Conservation (phyloP, 2,113 vertebrate species). For the Formicarius rufipectus region DNA sequence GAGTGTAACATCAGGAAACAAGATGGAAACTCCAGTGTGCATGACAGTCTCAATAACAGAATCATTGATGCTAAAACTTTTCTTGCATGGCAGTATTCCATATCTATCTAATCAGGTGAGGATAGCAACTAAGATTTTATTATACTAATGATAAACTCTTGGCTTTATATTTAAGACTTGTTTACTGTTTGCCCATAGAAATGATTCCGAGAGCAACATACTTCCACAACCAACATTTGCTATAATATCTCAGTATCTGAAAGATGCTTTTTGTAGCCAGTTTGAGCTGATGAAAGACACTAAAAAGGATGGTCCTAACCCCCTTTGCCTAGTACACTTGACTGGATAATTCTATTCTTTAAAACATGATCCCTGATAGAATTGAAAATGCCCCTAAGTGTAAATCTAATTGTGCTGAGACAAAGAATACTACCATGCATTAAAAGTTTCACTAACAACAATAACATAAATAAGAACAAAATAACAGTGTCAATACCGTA, state of each 20-base stretch:
- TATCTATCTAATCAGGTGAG: neutral
- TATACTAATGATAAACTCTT: neutral
- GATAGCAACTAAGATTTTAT: neutral
- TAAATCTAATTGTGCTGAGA: neutral
- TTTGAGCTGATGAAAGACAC: neutral
- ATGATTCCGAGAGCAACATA: neutral
- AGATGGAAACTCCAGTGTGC: neutral
- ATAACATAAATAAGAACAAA: neutral
- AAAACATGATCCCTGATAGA: neutral
- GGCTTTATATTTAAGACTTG: neutral
- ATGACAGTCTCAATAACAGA: neutral
- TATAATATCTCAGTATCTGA: neutral
- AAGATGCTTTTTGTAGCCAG: neutral
- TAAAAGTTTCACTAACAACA: neutral
- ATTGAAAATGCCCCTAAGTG: neutral
- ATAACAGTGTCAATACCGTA: accelerated
- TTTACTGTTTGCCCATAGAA: neutral
- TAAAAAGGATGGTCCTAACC: neutral
- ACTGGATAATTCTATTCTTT: neutral
- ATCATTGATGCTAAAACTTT: neutral
- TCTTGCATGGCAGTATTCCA: neutral
- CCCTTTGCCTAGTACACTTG: accelerated
- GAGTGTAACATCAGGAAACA: neutral
- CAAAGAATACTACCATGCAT: neutral
- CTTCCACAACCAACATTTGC: neutral